phyloP scores from a whole-genome alignment of 2,888 invertebrate species.

The Griposia aprilina region DNA sequence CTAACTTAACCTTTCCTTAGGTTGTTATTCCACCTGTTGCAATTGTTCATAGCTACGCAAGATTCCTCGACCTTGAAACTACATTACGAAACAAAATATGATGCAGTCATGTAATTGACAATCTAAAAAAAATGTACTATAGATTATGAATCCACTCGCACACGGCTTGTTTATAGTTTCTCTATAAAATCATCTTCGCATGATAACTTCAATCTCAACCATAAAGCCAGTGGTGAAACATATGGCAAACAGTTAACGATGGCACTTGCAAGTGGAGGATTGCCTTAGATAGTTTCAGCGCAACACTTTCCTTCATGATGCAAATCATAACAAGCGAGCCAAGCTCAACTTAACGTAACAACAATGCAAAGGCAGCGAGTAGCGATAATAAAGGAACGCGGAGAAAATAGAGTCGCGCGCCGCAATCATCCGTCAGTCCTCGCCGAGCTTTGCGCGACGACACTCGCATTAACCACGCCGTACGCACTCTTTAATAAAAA shows the following conservation, averaged over 20 bases:
- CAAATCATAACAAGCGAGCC: slow-evolving; percentile 56
- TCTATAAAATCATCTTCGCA: slow-evolving; percentile 1
- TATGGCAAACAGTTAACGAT: slow-evolving; percentile 41
- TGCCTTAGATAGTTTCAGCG: slow-evolving; percentile 31
- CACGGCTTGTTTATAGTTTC: neutral
- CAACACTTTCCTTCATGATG: slow-evolving; percentile 50
- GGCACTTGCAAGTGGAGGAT: slow-evolving; percentile 30
- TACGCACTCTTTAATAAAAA: slow-evolving; percentile 57
- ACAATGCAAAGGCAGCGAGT: slow-evolving; percentile 37
- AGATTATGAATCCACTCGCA: neutral
- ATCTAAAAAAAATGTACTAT: neutral
- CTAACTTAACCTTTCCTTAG: neutral
- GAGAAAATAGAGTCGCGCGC: slow-evolving; percentile 60
- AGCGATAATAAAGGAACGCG: slow-evolving; percentile 35
- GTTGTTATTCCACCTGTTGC: slow-evolving; percentile 20
- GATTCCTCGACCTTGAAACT: slow-evolving; percentile 2
- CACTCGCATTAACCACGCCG: slow-evolving; percentile 62
- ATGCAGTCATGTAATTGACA: neutral
- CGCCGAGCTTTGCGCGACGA: slow-evolving; percentile 58
- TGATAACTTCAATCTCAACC: neutral
- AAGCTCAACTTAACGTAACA: slow-evolving; percentile 49
- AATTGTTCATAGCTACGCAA: neutral
- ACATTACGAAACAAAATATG: neutral
- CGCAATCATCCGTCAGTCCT: slow-evolving; percentile 44
- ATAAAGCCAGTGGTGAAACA: slow-evolving; percentile 36